phyloP scores from a whole-genome alignment of 2,113 vertebrate species.

The Callocephalon fimbriatum region DNA sequence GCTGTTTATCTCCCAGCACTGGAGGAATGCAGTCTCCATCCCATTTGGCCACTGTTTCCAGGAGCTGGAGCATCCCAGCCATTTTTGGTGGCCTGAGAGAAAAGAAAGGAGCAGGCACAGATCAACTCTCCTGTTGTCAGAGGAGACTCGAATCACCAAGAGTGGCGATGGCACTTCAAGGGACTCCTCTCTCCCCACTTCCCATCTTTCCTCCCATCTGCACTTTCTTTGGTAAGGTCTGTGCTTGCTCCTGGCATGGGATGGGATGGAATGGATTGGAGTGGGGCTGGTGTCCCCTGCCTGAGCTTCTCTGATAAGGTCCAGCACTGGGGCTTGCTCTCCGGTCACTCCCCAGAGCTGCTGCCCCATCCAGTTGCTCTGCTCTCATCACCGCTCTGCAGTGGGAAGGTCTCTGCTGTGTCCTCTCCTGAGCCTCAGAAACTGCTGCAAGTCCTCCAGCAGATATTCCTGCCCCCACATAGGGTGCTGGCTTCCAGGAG shows the following conservation, averaged over 20 bases:
- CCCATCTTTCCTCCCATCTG: neutral
- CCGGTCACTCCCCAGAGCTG: neutral
- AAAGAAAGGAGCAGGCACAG: neutral
- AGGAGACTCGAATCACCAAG: neutral
- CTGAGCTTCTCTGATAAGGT: accelerated
- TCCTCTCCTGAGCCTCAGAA: neutral
- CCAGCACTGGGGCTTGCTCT: neutral
- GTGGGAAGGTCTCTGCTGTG: neutral
- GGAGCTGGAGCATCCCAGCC: neutral
- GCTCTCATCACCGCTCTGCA: neutral
- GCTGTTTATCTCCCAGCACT: neutral
- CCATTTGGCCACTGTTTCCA: neutral
- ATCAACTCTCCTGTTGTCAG: neutral
- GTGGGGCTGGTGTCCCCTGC: neutral
- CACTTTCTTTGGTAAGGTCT: neutral
- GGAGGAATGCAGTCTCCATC: neutral
- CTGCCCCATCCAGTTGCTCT: neutral
- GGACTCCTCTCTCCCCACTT: accelerated
- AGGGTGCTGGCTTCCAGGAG: neutral
- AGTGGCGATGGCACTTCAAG: neutral
- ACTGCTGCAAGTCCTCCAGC: neutral
- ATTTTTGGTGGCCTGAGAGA: neutral
- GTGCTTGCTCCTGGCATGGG: neutral
- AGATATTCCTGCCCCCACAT: neutral
- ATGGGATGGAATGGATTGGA: neutral